These are phyloP conservation scores for Athetis lepigone DNA, from an alignment of 2,888 invertebrate genomes.

Conservation along the genomic window DNA sequence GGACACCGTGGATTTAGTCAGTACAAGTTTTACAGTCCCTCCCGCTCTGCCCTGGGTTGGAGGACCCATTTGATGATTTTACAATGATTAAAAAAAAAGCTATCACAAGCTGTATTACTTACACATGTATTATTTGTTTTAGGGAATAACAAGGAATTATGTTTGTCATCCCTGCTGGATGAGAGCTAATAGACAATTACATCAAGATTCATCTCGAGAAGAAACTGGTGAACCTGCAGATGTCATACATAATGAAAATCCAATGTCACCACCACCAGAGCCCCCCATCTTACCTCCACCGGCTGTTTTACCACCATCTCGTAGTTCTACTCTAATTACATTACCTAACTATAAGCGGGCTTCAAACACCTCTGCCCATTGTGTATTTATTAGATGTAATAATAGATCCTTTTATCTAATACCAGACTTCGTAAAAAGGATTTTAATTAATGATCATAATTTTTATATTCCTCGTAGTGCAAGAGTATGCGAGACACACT, in stretches of 20 bases:
- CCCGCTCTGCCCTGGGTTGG: no score
- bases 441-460: constrained; percentile 8
- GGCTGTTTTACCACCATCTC: constrained; percentile 1
- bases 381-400: constrained; percentile 1
- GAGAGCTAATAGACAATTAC: constrained; percentile 5
- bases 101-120: not conserved
- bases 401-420: constrained; percentile 7
- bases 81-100: no score
- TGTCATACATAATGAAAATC: not conserved
- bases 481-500: not conserved
- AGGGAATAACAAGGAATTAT: constrained; percentile 5
- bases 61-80: no score
- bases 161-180: no score
- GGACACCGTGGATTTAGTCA: no score
- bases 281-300: constrained; percentile 3
- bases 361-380: constrained; percentile 7
- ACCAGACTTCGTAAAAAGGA: constrained; percentile 2
- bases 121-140: not conserved
- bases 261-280: constrained; percentile 5
- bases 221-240: constrained; percentile 8
- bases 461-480: constrained; percentile 9
- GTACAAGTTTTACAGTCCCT: no score
- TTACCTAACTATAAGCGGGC: constrained; percentile 5
- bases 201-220: constrained; percentile 12
- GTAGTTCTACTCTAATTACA: constrained; percentile 1